Evolutionary conservation across 2,797 vertebrate species (phyloP).

Genomic region (Danio aesculapii): DNA sequence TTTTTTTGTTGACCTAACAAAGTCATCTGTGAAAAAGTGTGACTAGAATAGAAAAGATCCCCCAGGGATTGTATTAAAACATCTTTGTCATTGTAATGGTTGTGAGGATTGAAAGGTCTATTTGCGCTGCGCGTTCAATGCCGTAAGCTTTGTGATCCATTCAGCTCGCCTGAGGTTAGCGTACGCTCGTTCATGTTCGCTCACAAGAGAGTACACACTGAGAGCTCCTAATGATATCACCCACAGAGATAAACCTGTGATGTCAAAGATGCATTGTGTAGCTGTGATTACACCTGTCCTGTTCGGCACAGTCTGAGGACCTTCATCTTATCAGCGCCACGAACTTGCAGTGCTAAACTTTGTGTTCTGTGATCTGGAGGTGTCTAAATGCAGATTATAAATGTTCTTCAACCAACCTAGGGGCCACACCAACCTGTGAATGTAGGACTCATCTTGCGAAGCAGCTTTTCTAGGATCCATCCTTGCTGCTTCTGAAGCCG

Average conservation of each 20-base stretch:
- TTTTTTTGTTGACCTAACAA: slow-evolving; percentile 38
- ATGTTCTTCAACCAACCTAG: not conserved
- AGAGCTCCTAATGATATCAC: not conserved
- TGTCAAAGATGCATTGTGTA: slow-evolving; percentile 25
- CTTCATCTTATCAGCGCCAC: not conserved
- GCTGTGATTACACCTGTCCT: not conserved
- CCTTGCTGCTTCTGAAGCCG: slow-evolving; percentile 73
- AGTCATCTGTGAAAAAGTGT: slow-evolving; percentile 22
- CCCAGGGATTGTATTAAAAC: slow-evolving; percentile 14
- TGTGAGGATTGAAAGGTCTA: slow-evolving; percentile 11
- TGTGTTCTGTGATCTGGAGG: slow-evolving; percentile 7
- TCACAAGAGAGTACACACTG: slow-evolving; percentile 2
- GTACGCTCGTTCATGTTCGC: not conserved
- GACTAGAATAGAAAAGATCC: not conserved
- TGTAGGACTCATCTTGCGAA: slow-evolving; percentile 65
- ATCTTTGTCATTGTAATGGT: slow-evolving; percentile 35
- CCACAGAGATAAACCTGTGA: slow-evolving; percentile 11
- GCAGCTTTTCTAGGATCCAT: slow-evolving; percentile 72
- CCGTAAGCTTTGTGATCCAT: slow-evolving; percentile 8
- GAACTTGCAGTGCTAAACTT: not conserved
- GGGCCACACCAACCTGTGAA: slow-evolving; percentile 70
- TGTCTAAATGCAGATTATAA: not conserved
- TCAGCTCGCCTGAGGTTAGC: not conserved
- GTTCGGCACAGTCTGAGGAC: not conserved
- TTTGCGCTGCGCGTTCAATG: not conserved